Evolutionary conservation across 2,113 vertebrate genomes (phyloP).

Genomic region (Malurus cyaneus): DNA sequence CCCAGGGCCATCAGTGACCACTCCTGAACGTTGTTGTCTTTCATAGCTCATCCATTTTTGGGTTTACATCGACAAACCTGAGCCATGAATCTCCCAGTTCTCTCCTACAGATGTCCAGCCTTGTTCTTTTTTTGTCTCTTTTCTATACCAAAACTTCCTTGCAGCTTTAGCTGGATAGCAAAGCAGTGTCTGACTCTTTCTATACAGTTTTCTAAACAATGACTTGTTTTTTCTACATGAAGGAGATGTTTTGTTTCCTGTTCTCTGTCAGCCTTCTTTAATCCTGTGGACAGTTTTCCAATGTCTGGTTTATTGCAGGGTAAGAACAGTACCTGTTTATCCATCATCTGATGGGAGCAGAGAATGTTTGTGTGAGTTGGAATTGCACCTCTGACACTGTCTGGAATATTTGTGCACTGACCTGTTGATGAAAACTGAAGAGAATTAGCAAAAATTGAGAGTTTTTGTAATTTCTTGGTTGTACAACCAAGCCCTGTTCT

Average conservation of each 20-base stretch:
- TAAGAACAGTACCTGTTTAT: not conserved
- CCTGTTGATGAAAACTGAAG: not conserved
- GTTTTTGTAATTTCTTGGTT: not conserved
- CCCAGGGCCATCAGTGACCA: conserved; percentile 56
- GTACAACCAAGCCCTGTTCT: not conserved
- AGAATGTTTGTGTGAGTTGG: not conserved
- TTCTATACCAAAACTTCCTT: not conserved
- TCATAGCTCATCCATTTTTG: conserved; percentile 36
- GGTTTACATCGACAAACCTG: conserved; percentile 46
- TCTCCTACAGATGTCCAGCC: not conserved
- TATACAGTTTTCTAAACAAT: conserved; percentile 9
- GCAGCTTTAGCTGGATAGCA: conserved; percentile 16
- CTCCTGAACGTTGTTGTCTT: conserved; percentile 27
- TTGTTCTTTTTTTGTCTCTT: not conserved
- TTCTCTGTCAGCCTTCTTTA: not conserved
- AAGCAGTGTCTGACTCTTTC: conserved; percentile 41
- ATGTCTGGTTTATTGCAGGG: not conserved
- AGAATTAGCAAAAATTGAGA: not conserved
- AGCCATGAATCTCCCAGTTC: conserved; percentile 26
- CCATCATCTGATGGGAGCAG: conserved; percentile 1
- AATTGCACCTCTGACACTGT: not conserved
- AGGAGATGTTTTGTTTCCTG: not conserved
- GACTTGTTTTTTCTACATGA: conserved; percentile 30
- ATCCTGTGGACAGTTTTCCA: not conserved
- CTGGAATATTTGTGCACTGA: conserved; percentile 25